Evolutionary conservation across 2,888 invertebrate genomes (phyloP).

Genomic region (Synanthedon tipuliformis): DNA sequence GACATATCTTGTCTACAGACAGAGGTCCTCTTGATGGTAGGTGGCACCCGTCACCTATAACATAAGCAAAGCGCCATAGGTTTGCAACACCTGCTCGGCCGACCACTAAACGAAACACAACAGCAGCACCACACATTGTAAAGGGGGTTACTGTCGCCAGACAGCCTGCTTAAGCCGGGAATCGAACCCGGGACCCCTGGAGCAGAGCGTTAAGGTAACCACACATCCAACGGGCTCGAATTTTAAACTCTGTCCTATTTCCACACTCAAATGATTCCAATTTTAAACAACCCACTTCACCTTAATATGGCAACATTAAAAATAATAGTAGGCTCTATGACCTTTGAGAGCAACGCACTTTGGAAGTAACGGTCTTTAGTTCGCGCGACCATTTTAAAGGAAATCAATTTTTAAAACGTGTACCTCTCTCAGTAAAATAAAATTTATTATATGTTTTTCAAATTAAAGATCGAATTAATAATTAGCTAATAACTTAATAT

Average conservation of each 20-base stretch:
- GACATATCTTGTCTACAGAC: too few species aligned
- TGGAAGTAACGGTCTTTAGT: conserved; percentile 34
- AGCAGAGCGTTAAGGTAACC: too few species aligned
- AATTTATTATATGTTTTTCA: not conserved
- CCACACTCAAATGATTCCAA: conserved; percentile 13
- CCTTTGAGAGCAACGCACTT: conserved; percentile 46
- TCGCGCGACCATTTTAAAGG: conserved; percentile 21
- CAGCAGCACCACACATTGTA: too few species aligned
- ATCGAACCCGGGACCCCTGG: too few species aligned
- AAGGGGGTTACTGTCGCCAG: too few species aligned
- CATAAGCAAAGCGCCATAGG: too few species aligned
- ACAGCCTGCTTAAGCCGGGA: too few species aligned
- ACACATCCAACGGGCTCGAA: too few species aligned
- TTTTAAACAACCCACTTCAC: conserved; percentile 32
- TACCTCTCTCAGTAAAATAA: not conserved
- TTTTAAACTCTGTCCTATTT: not conserved
- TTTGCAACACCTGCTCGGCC: too few species aligned
- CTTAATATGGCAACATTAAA: conserved; percentile 29
- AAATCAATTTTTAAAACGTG: conserved; percentile 18
- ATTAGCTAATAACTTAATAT: not conserved
- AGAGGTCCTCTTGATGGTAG: too few species aligned
- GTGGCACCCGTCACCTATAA: too few species aligned
- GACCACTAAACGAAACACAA: too few species aligned
- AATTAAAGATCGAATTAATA: not conserved
- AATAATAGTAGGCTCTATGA: conserved; percentile 11